Conservation (phyloP, 2,797 vertebrate species). For the Amblyopsis hoosieri region DNA sequence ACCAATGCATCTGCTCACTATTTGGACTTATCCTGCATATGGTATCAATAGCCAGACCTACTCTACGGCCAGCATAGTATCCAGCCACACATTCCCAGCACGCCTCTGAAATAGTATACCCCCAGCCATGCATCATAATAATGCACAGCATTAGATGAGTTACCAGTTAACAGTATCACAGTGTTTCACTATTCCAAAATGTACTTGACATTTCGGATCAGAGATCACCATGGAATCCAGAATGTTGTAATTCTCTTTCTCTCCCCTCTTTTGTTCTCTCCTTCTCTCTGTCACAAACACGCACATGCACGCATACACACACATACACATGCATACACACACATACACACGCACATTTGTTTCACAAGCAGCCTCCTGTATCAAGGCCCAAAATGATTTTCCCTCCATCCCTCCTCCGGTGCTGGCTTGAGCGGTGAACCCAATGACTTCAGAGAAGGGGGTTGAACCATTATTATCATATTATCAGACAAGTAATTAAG, state of each 20-base stretch:
- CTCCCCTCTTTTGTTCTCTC: slow-evolving; percentile 11
- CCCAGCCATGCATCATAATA: slow-evolving; percentile 31
- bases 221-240: slow-evolving; percentile 32
- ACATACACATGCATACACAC: slow-evolving; percentile 3
- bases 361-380: slow-evolving; percentile 53
- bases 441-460: slow-evolving; percentile 59
- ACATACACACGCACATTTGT: slow-evolving; percentile 31
- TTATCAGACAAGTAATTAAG: slow-evolving; percentile 71
- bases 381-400: slow-evolving; percentile 67
- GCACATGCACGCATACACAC: too few relatives aligned
- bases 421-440: slow-evolving; percentile 67
- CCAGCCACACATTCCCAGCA: slow-evolving; percentile 47
- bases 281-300: too few relatives aligned
- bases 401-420: slow-evolving; percentile 56
- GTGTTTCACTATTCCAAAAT: slow-evolving; percentile 27
- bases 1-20: slow-evolving; percentile 62
- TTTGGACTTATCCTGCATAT: slow-evolving; percentile 68
- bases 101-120: slow-evolving; percentile 34
- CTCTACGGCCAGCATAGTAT: slow-evolving; percentile 44
- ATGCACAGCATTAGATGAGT: slow-evolving; percentile 54
- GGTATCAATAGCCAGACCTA: slow-evolving; percentile 56
- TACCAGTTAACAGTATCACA: slow-evolving; percentile 40
- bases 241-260: slow-evolving; percentile 15
- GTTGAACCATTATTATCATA: slow-evolving; percentile 64
- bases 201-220: slow-evolving; percentile 26